phyloP scores from a whole-genome alignment of 2,113 vertebrate species.

The Semnopithecus entellus region DNA sequence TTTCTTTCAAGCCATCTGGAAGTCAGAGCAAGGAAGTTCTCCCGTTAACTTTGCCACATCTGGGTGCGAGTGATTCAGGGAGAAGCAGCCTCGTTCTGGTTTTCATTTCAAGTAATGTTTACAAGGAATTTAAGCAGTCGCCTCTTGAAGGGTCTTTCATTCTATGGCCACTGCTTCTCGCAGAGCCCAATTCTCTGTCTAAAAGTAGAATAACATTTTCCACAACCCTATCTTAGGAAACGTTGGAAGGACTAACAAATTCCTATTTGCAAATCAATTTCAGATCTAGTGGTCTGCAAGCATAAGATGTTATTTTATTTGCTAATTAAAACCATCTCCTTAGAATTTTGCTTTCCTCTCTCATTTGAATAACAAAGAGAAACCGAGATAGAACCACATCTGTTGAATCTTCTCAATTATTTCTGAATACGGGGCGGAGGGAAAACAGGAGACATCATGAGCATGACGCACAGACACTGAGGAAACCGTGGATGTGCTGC shows the following conservation, averaged over 20 bases:
- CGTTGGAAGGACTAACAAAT: neutral
- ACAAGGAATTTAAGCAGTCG: neutral
- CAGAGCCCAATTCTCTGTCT: neutral
- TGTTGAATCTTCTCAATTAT: slow-evolving; percentile 72
- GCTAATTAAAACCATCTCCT: slow-evolving; percentile 75
- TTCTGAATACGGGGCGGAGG: slow-evolving; percentile 72
- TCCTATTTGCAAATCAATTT: slow-evolving; percentile 59
- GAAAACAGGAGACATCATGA: slow-evolving; percentile 76
- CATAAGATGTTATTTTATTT: slow-evolving; percentile 49
- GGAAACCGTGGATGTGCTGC: slow-evolving; percentile 52
- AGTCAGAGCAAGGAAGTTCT: neutral
- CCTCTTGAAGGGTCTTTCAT: neutral
- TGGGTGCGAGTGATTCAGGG: neutral
- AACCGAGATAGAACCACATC: slow-evolving; percentile 69
- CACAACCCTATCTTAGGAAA: slow-evolving; percentile 47
- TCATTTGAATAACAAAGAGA: slow-evolving; percentile 69
- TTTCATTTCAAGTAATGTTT: slow-evolving; percentile 31
- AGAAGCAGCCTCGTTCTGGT: neutral
- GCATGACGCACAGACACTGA: slow-evolving; percentile 62
- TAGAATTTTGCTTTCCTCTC: slow-evolving; percentile 40
- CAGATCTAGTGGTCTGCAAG: slow-evolving; percentile 30
- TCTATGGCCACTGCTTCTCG: neutral
- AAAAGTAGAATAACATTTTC: slow-evolving; percentile 39
- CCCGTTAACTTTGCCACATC: neutral
- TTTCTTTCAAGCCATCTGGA: slow-evolving; percentile 25